Evolutionary conservation across 2,888 invertebrate genomes (phyloP), one percentile per base, ranked within the genome.

Genomic region (Opisthograptis luteolata): DNA sequence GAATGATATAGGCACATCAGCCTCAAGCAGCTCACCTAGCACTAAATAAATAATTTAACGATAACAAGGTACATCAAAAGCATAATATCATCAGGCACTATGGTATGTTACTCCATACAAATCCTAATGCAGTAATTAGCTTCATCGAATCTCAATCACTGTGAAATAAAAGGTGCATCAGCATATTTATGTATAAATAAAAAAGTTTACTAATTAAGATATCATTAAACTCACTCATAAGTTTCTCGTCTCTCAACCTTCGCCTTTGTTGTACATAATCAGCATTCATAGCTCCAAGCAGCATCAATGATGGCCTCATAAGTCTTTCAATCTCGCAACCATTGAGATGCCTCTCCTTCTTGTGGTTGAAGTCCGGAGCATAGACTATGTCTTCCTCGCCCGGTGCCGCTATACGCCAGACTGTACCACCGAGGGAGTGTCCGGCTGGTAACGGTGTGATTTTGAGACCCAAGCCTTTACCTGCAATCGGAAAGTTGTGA

Each of bases 371-470:
- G 79, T 99, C 99, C 0, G 98, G 96, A 0, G 99, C 99, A 82
- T 99, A 99, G 1, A 99, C 95, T 58, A 99, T 98, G 73, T 99
- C 99, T 83, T 99, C 99, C 78, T 99, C 99, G 0, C 98, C 99
- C 19, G 98, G 96, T 74, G 99, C 99, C 19, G 98, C 96, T 13
- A 99, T 99, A 72, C 98, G 97, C 99, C 99, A 99, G 37, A 99
- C 96, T 0, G 99, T 98, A 9, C 99, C 99, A 1, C 99, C 99
- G 34, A 99, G 96, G 94, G 99, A 98, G 82, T 99, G 99, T 0
- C 99, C 97, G 1, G 99, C 99, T 4, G 98, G 97, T 12, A 99
- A 85, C 0, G 99, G 99, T 0, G 98, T 99, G 35, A 97, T 96
- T 7, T 98, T 96, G 15, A 99, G 93, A 0, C 99, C 99, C 77